These are phyloP conservation scores for Nycteola revayana DNA, from an alignment of 2,888 invertebrate genomes.

Conservation along the genomic window DNA sequence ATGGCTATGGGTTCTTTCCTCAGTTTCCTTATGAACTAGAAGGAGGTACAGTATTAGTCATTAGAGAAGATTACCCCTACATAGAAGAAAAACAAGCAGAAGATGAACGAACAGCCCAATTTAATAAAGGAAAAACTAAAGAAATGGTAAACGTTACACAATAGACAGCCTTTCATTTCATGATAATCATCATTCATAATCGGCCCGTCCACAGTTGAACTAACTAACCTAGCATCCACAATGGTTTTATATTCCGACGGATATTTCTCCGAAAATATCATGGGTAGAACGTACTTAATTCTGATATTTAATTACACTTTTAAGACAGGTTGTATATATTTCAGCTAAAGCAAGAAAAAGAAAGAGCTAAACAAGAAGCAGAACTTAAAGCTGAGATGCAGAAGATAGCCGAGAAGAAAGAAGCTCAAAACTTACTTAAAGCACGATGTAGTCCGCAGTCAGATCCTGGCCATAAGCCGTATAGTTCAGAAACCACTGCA, in stretches of 20 bases:
- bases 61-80: conserved; percentile 62
- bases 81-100: conserved; percentile 50
- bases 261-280: no score
- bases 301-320: no score
- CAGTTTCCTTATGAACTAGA: conserved; percentile 69
- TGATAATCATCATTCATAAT: no score
- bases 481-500: conserved; percentile 21
- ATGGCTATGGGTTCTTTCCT: conserved; percentile 62
- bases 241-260: no score
- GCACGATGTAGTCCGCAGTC: conserved; percentile 37
- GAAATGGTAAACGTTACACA: conserved; percentile 46
- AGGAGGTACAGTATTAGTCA: conserved; percentile 70
- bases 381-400: conserved; percentile 36
- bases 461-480: conserved; percentile 43
- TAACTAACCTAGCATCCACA: no score
- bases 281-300: no score
- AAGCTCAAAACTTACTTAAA: conserved; percentile 36
- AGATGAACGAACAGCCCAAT: conserved; percentile 32
- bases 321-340: not conserved
- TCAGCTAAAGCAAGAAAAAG: conserved; percentile 39
- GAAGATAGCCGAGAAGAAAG: conserved; percentile 29
- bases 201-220: no score
- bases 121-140: conserved; percentile 45
- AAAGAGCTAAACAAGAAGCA: conserved; percentile 33
- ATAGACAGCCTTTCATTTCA: no score